A percentile compares a stretch with the other conserved stretches of the same genome.
Conservation (phyloP, 2,888 invertebrate genomes). For the Peribatodes rhomboidaria region DNA sequence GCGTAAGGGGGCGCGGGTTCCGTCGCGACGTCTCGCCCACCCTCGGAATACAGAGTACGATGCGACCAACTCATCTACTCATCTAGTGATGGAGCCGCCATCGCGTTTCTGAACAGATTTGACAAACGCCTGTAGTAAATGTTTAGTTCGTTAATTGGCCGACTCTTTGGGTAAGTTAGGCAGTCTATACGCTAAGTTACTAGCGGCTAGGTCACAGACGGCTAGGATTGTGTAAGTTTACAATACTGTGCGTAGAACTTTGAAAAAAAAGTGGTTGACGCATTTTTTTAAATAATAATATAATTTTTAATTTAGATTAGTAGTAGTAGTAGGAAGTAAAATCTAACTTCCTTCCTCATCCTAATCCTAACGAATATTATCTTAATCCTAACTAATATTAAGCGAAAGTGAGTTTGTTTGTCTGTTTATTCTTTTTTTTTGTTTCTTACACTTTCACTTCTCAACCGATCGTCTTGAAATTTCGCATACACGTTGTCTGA, state of each 20-base stretch:
- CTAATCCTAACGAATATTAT: too few species aligned
- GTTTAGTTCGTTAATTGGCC: neutral
- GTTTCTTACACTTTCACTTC: too few species aligned
- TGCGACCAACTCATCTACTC: neutral
- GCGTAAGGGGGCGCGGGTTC: slow-evolving; percentile 7
- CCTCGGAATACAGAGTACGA: slow-evolving; percentile 38
- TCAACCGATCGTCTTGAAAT: too few species aligned
- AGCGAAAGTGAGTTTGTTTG: too few species aligned
- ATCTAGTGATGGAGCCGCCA: neutral
- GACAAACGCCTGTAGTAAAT: neutral
- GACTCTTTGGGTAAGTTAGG: neutral
- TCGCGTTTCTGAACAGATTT: neutral
- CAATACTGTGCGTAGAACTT: neutral
- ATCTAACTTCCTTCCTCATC: too few species aligned
- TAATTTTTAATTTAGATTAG: too few species aligned
- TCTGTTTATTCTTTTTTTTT: too few species aligned
- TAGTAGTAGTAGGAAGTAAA: too few species aligned
- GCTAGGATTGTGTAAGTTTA: slow-evolving; percentile 13
- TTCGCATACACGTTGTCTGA: too few species aligned
- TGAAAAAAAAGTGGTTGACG: neutral
- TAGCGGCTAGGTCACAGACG: slow-evolving; percentile 11
- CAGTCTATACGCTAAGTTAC: slow-evolving; percentile 7
- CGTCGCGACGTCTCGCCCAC: slow-evolving; percentile 33
- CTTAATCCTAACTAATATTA: too few species aligned
- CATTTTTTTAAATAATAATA: neutral